Evolutionary conservation across 2,797 vertebrate species (phyloP).

Genomic region (Lacerta bilineata): DNA sequence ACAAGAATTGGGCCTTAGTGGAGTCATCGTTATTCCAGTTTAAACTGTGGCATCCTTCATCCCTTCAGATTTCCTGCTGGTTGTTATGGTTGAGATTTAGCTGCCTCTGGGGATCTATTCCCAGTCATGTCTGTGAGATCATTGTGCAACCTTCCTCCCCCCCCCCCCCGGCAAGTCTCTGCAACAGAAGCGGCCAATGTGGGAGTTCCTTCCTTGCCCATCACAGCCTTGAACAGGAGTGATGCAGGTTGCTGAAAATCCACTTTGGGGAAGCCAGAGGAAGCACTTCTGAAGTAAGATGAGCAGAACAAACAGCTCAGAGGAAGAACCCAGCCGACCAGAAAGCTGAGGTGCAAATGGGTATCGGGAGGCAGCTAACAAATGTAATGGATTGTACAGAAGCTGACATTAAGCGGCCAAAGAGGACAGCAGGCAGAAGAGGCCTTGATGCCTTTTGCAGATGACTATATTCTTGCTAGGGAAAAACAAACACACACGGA

Average conservation of each 20-base stretch:
- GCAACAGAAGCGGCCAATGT: neutral
- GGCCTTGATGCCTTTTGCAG: slow-evolving; percentile 33
- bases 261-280: neutral
- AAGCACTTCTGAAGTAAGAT: neutral
- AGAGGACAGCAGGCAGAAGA: neutral
- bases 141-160: neutral
- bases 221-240: neutral
- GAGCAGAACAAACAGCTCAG: neutral
- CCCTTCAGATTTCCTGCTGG: neutral
- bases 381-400: slow-evolving; percentile 31
- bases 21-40: neutral
- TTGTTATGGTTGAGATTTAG: neutral
- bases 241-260: slow-evolving; percentile 3
- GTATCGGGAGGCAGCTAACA: neutral
- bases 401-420: neutral
- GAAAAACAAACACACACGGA: neutral
- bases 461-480: neutral
- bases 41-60: neutral
- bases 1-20: neutral
- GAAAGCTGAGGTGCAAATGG: slow-evolving; percentile 3
- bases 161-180: neutral
- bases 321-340: slow-evolving; percentile 4
- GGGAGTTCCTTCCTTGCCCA: neutral
- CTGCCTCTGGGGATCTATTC: neutral
- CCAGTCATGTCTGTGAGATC: neutral